A percentile compares a stretch with the other conserved stretches of the same genome.
Evolutionary conservation across 2,797 vertebrate species (phyloP).

Genomic region (Hoplostethus mediterraneus): DNA sequence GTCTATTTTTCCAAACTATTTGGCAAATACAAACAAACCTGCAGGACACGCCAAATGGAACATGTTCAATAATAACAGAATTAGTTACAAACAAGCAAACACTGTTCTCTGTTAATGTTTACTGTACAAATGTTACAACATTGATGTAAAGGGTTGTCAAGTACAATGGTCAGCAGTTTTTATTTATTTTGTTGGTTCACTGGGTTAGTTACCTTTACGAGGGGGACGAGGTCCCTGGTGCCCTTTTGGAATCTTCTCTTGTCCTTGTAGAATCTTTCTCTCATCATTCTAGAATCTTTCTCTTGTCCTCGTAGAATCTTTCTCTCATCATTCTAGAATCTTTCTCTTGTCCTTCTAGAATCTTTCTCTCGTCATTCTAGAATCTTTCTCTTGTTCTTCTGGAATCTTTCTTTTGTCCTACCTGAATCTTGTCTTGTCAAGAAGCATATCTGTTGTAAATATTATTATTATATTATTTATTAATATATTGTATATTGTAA

Average conservation of each 20-base stretch:
- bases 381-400: too few relatives aligned
- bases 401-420: too few relatives aligned
- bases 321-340: too few relatives aligned
- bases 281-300: too few relatives aligned
- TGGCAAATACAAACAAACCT: too few relatives aligned
- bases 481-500: neutral
- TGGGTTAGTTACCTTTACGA: slow-evolving; percentile 43
- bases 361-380: too few relatives aligned
- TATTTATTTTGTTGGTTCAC: slow-evolving; percentile 50
- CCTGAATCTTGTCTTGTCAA: too few relatives aligned
- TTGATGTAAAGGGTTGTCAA: neutral
- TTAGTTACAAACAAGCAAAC: neutral
- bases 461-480: neutral
- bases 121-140: slow-evolving; percentile 27
- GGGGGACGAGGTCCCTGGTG: neutral
- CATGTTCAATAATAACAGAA: neutral
- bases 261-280: too few relatives aligned
- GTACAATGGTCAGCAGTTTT: slow-evolving; percentile 49
- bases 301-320: too few relatives aligned
- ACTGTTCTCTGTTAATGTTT: slow-evolving; percentile 56
- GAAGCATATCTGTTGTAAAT: neutral
- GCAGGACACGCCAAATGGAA: too few relatives aligned
- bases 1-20: too few relatives aligned
- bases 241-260: slow-evolving; percentile 30
- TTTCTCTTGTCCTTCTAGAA: too few relatives aligned